A percentile compares a stretch with the other conserved stretches of the same genome.
phyloP scores from a whole-genome alignment of 2,113 vertebrate species.

The Hippoglossus stenolepis region DNA sequence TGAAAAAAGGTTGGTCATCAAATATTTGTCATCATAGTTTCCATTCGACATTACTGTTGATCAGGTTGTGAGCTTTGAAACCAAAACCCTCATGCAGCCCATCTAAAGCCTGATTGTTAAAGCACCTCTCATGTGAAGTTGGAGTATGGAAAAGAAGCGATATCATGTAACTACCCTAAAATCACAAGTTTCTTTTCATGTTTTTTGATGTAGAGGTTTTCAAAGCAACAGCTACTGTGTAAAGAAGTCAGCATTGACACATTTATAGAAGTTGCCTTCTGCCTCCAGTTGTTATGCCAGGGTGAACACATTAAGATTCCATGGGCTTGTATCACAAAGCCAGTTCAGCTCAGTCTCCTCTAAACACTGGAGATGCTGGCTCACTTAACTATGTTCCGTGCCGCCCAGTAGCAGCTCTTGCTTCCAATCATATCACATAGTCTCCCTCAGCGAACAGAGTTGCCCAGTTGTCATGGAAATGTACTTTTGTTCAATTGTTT shows the following conservation, averaged over 20 bases:
- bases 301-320: too few species aligned
- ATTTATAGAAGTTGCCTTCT: too few species aligned
- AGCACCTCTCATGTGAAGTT: neutral
- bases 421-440: neutral
- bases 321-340: too few species aligned
- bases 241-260: too few species aligned
- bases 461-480: conserved; percentile 2
- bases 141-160: neutral
- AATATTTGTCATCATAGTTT: too few species aligned
- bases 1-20: neutral
- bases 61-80: neutral
- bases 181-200: neutral
- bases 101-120: neutral
- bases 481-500: neutral
- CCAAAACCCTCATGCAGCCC: too few species aligned
- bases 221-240: too few species aligned
- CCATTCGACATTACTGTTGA: neutral
- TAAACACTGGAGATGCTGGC: neutral
- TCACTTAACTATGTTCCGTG: neutral
- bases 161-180: neutral
- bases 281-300: too few species aligned
- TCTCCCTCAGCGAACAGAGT: neutral
- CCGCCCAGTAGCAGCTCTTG: neutral
- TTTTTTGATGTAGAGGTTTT: neutral
- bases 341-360: neutral